Conservation (phyloP, 2,888 invertebrate species). For the Exocentrus adspersus region DNA sequence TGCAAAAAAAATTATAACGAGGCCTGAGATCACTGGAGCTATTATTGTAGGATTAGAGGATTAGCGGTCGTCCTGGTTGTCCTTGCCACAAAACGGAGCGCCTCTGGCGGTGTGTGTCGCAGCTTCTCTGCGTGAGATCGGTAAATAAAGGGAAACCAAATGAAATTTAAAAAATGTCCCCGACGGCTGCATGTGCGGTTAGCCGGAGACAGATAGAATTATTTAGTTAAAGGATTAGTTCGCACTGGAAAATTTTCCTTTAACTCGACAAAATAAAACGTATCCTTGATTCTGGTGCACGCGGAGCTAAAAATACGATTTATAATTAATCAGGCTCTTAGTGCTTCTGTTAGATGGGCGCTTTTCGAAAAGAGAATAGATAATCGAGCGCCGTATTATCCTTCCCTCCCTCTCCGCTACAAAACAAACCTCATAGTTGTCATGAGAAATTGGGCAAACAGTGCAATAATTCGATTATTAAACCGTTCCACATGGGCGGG, state of each 20-base stretch:
- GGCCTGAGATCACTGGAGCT: too few relatives aligned
- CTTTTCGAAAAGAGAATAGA: background rate
- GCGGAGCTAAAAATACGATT: too few relatives aligned
- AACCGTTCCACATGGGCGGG: constrained; percentile 50
- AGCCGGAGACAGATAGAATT: background rate
- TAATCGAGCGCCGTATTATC: background rate
- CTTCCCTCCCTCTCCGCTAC: background rate
- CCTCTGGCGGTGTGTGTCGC: constrained; percentile 19
- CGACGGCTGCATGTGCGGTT: background rate
- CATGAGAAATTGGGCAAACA: constrained; percentile 44
- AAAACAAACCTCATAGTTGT: constrained; percentile 19
- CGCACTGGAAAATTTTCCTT: too few relatives aligned
- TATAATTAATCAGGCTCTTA: too few relatives aligned
- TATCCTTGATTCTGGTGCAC: too few relatives aligned
- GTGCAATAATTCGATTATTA: constrained; percentile 51
- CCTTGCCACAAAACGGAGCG: constrained; percentile 38
- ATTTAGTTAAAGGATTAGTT: background rate
- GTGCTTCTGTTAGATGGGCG: too few relatives aligned
- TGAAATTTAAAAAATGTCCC: constrained; percentile 29
- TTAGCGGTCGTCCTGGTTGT: constrained; percentile 33
- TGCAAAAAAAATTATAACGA: too few relatives aligned
- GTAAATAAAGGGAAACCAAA: constrained; percentile 32
- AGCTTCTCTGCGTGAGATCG: constrained; percentile 24
- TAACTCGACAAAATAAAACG: too few relatives aligned
- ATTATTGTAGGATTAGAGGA: constrained; percentile 40